These are phyloP conservation scores for Phalanger gymnotis DNA, from an alignment of 2,797 vertebrate genomes.

Conservation along the genomic window DNA sequence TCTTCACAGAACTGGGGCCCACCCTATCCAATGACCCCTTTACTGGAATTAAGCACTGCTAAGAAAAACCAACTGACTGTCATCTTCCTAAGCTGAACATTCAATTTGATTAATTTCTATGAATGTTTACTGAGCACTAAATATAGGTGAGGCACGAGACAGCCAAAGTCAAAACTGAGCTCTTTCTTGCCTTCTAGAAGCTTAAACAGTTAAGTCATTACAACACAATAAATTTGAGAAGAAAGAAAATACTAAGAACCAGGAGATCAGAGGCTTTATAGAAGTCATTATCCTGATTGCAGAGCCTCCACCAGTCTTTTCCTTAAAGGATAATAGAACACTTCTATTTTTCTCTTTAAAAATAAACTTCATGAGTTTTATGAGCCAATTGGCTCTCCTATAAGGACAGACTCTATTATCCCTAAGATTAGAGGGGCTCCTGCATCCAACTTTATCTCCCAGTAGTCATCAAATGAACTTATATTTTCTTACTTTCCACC, in stretches of 20 bases:
- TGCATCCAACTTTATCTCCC: background rate
- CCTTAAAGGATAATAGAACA: background rate
- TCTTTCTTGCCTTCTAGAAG: background rate
- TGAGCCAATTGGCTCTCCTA: background rate
- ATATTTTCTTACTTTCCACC: background rate
- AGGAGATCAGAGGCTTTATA: background rate
- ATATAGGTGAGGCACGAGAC: background rate
- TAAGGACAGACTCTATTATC: background rate
- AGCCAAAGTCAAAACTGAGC: background rate
- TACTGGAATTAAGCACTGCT: background rate
- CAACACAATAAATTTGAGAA: background rate
- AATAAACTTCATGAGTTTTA: constrained; percentile 23
- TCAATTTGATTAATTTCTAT: background rate
- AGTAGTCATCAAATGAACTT: background rate
- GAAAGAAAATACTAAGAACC: background rate
- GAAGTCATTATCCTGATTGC: background rate
- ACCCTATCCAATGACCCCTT: background rate
- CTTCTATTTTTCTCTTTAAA: background rate
- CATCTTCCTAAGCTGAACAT: background rate
- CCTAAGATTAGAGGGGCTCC: background rate
- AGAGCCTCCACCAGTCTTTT: background rate
- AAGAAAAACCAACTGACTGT: background rate
- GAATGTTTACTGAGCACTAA: background rate
- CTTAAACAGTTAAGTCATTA: background rate
- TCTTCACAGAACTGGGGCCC: background rate